These are phyloP conservation scores for Timema cristinae DNA, from an alignment of 2,888 invertebrate genomes.

Conservation along the genomic window DNA sequence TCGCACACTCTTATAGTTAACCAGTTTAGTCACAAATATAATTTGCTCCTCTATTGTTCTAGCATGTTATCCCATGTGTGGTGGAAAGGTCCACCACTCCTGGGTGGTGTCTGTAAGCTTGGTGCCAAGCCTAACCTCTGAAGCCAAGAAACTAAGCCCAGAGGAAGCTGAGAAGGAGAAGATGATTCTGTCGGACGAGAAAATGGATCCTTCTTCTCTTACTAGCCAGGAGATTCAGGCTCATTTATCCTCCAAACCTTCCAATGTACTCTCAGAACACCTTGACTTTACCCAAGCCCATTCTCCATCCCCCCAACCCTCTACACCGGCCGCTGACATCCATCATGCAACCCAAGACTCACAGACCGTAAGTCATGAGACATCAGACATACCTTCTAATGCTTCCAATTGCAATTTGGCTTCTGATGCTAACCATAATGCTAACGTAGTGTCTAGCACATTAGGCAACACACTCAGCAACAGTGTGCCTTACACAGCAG, in stretches of 20 bases:
- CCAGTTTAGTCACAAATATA: too few relatives aligned
- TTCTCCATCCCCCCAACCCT: background rate
- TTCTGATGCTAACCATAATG: constrained; percentile 12
- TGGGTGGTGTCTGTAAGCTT: too few relatives aligned
- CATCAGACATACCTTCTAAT: background rate
- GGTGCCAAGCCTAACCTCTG: too few relatives aligned
- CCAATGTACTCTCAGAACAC: background rate
- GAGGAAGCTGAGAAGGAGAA: too few relatives aligned
- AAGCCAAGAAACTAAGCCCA: too few relatives aligned
- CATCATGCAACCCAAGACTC: background rate
- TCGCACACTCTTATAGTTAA: too few relatives aligned
- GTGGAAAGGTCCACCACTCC: too few relatives aligned
- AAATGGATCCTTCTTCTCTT: background rate
- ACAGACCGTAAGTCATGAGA: background rate
- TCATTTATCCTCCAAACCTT: background rate
- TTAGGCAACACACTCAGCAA: background rate
- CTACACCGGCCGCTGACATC: background rate
- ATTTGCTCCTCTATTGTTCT: too few relatives aligned
- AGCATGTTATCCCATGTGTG: too few relatives aligned
- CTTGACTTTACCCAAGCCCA: background rate
- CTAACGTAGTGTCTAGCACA: background rate
- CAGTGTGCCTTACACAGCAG: constrained; percentile 10
- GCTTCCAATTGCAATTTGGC: constrained; percentile 7
- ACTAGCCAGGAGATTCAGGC: constrained; percentile 11
- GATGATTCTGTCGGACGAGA: too few relatives aligned